phyloP scores from a whole-genome alignment of 2,888 invertebrate species.

The Napeogenes sylphis region DNA sequence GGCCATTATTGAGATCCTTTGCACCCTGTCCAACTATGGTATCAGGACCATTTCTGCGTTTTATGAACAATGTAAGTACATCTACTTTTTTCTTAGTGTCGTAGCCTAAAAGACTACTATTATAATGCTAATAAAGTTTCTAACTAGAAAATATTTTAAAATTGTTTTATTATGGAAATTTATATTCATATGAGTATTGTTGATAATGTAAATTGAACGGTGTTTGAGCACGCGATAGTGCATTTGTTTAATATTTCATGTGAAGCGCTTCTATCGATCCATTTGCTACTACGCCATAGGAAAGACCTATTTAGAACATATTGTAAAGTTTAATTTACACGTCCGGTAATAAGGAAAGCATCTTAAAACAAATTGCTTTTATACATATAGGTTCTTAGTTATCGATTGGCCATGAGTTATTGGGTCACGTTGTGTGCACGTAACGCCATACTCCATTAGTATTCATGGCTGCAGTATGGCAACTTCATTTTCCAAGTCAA shows the following conservation, averaged over 20 bases:
- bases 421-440: slow-evolving; percentile 30
- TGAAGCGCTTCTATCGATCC: slow-evolving; percentile 1
- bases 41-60: slow-evolving; percentile 90
- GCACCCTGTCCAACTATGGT: slow-evolving; percentile 93
- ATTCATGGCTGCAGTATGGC: slow-evolving; percentile 31
- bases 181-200: too few species aligned
- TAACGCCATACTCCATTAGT: slow-evolving; percentile 39
- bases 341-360: too few species aligned
- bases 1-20: slow-evolving; percentile 94
- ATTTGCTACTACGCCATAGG: background rate
- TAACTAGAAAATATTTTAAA: too few species aligned
- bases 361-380: too few species aligned
- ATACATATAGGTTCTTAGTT: background rate
- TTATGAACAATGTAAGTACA: slow-evolving; percentile 85
- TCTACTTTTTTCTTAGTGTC: background rate
- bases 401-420: slow-evolving; percentile 32
- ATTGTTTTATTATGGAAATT: too few species aligned
- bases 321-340: too few species aligned
- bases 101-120: background rate
- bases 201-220: too few species aligned
- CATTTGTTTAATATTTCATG: slow-evolving; percentile 1
- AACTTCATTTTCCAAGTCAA: slow-evolving; percentile 9
- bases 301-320: too few species aligned
- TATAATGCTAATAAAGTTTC: background rate
- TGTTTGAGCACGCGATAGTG: slow-evolving; percentile 3